A percentile compares a stretch with the other conserved stretches of the same genome.
These are phyloP conservation scores for Xiphias gladius DNA, from an alignment of 2,113 vertebrate genomes.

Conservation along the genomic window DNA sequence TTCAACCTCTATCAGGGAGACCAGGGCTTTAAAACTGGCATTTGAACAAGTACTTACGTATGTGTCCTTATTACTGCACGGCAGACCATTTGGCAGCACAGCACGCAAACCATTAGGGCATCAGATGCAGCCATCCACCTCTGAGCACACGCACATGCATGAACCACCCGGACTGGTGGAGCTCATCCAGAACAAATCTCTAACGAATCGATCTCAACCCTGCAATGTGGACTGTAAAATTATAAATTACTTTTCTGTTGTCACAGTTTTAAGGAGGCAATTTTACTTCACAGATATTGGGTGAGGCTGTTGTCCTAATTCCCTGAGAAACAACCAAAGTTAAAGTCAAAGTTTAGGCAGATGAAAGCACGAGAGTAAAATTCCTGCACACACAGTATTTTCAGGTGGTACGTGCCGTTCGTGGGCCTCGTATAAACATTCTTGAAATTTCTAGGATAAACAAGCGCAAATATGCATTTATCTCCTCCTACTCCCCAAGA, in stretches of 20 bases:
- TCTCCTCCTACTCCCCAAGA: not conserved
- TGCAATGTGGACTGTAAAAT: slow-evolving; percentile 29
- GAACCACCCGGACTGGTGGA: not conserved
- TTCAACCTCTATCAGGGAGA: slow-evolving; percentile 36
- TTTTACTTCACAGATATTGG: slow-evolving; percentile 17
- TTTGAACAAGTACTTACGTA: slow-evolving; percentile 24
- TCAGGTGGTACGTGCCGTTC: not conserved
- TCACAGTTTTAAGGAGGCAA: slow-evolving; percentile 14
- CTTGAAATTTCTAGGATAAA: slow-evolving; percentile 9
- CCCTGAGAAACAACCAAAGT: not conserved
- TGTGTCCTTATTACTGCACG: slow-evolving; percentile 27
- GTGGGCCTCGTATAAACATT: slow-evolving; percentile 1
- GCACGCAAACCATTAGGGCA: slow-evolving; percentile 47
- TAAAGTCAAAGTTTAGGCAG: not conserved
- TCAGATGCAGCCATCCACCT: slow-evolving; percentile 16
- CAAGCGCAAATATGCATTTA: slow-evolving; percentile 18
- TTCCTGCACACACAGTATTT: not conserved
- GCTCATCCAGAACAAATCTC: slow-evolving; percentile 50
- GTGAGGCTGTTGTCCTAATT: not conserved
- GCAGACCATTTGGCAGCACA: slow-evolving; percentile 47
- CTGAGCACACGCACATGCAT: not conserved
- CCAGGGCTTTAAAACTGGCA: slow-evolving; percentile 29
- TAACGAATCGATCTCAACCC: slow-evolving; percentile 42
- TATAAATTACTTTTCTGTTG: slow-evolving; percentile 12
- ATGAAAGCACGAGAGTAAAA: not conserved